Conservation (phyloP, 2,888 invertebrate genomes). For the Phalera bucephala region DNA sequence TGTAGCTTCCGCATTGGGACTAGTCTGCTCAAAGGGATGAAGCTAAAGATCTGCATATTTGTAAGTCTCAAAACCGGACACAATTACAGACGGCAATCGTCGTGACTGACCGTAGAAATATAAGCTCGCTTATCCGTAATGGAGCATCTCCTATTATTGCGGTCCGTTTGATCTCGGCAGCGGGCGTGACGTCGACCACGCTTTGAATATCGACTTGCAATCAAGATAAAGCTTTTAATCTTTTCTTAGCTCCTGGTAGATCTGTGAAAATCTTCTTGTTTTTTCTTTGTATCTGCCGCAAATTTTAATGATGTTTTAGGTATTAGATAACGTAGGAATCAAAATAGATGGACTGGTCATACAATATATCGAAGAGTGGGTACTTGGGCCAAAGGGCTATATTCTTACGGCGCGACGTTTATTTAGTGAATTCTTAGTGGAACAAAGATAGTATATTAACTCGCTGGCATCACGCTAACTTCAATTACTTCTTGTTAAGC, state of each 20-base stretch:
- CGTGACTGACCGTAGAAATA: constrained; percentile 58
- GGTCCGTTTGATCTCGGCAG: constrained; percentile 31
- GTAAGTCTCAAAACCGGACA: constrained; percentile 60
- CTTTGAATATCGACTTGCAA: constrained; percentile 38
- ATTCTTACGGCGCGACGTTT: no score
- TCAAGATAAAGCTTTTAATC: constrained; percentile 33
- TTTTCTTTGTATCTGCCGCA: no score
- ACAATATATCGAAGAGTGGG: no score
- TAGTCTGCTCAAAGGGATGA: constrained; percentile 26
- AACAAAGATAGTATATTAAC: no score
- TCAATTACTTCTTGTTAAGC: no score
- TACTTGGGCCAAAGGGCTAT: no score
- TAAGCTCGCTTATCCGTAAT: constrained; percentile 66
- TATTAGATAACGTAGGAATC: no score
- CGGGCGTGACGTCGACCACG: background rate
- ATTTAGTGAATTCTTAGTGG: no score
- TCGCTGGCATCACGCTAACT: no score
- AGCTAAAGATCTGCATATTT: constrained; percentile 39
- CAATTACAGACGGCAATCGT: constrained; percentile 75
- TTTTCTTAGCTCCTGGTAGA: background rate
- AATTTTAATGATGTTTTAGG: no score
- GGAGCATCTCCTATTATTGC: constrained; percentile 69
- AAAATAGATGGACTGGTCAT: no score
- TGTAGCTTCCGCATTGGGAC: constrained; percentile 30
- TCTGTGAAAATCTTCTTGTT: no score